phyloP scores from a whole-genome alignment of 1,140 invertebrate species.

The Daktulosphaira vitifoliae region DNA sequence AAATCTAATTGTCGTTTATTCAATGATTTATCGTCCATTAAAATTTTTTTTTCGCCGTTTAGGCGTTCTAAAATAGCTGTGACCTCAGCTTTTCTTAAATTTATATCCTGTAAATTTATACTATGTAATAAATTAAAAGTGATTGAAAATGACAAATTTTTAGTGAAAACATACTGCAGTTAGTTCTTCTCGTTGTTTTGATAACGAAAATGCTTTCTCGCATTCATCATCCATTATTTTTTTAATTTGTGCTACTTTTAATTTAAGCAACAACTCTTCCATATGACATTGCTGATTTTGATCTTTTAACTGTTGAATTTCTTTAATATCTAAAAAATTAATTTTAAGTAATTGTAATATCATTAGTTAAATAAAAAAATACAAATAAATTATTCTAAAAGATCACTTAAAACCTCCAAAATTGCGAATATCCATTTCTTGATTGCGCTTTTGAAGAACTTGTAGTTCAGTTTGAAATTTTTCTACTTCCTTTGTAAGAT shows the following conservation, averaged over 20 bases:
- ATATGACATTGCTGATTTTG: conserved; percentile 50
- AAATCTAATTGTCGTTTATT: neutral
- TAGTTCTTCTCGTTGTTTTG: conserved; percentile 51
- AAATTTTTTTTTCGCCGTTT: neutral
- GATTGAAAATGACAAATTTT: too few species aligned
- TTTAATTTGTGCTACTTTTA: conserved; percentile 51
- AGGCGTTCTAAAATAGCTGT: neutral
- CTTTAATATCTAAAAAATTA: conserved; percentile 45
- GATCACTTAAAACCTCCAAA: neutral
- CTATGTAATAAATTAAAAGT: too few species aligned
- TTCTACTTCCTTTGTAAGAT: conserved; percentile 9
- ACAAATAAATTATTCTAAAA: neutral
- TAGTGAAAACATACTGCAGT: conserved; percentile 48
- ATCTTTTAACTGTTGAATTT: conserved; percentile 44
- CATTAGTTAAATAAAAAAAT: too few species aligned
- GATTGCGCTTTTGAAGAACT: neutral
- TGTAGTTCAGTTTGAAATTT: neutral
- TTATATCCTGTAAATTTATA: neutral
- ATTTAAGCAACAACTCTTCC: conserved; percentile 53
- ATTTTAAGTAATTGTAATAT: neutral
- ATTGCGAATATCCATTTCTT: neutral
- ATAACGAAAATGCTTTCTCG: conserved; percentile 50
- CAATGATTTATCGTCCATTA: neutral
- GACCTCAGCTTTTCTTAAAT: neutral
- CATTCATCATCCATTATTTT: conserved; percentile 49